Base-by-base conservation (phyloP, 2,113 vertebrate genomes). In the Lipophrys pholis region DNA sequence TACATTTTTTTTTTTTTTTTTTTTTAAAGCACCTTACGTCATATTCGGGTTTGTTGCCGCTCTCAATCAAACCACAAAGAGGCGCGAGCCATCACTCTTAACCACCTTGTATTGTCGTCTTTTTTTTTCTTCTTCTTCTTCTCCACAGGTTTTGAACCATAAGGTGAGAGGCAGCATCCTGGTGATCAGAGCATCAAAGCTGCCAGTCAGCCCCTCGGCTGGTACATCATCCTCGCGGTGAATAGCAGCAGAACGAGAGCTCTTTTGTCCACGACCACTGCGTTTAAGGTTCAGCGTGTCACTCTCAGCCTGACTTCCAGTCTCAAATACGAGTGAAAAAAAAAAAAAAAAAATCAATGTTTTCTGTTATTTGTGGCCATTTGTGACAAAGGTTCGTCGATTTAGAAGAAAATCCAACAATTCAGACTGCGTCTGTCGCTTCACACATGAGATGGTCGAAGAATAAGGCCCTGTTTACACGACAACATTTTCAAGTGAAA, bases 171-270 rank as follows among this genome's bases (percentile, higher is more conserved):
- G 76, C 78, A 84, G 82, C 59, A 66, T 68, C 68, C 51, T 42
- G 80, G 73, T 89, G 89, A 92, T 89, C 76, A 73, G 67, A 87
- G 83, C 89, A 90, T 91, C 87, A 90, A 89, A 91, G 88, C 88
- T 81, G 75, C 84, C 87, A 83, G 84, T 89, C 78, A 72, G 78
- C 80, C 88, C 76, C 91, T 93, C 94, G 93, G 92, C 93, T 46
- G 72, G 49, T 21, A 50, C 60, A 57, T 73, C 63, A 14, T 73
- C 87, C 73, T 61, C 38, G 6, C 45, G 66, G 55, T 82, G 66
- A 79, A 65, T 70, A 70, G 67, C n/a, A 67, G 35, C 43, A 3
- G 36, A 52, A 53, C 39, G 63, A 77, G 56, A 73, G 35, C 42
- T 11, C n/a, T 30, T 50, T 70, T 41, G 45, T 67, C 71, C 67